Evolutionary conservation across 2,113 vertebrate genomes (phyloP).

Genomic region (Centropristis striata): DNA sequence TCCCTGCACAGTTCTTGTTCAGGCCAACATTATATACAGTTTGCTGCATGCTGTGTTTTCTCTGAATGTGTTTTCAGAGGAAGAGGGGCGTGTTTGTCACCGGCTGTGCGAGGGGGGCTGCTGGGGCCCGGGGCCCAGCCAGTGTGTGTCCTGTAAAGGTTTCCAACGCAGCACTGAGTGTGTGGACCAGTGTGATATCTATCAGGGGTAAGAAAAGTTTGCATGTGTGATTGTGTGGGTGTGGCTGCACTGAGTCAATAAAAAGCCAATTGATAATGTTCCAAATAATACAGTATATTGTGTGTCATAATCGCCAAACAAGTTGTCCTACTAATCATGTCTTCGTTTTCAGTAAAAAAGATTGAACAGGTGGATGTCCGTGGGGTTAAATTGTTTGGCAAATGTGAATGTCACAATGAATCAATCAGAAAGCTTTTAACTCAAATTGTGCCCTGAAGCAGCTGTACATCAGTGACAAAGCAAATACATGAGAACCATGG

Average conservation of each 20-base stretch:
- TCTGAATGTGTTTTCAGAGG: constrained; percentile 60
- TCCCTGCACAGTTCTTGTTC: neutral
- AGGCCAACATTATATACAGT: neutral
- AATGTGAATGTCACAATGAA: neutral
- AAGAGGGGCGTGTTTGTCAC: constrained; percentile 86
- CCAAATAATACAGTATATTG: neutral
- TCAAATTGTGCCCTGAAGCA: constrained; percentile 20
- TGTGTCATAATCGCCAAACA: neutral
- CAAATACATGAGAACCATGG: neutral
- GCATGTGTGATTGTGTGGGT: constrained; percentile 14
- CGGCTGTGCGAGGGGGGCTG: constrained; percentile 89
- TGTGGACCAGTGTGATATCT: constrained; percentile 90
- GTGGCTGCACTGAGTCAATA: constrained; percentile 27
- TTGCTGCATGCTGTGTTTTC: constrained; percentile 2
- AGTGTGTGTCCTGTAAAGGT: constrained; percentile 90
- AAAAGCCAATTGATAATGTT: constrained; percentile 13
- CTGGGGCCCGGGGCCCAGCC: constrained; percentile 93
- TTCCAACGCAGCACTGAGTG: constrained; percentile 92
- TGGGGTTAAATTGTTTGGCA: neutral
- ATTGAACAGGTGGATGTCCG: neutral
- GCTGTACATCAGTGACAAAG: neutral
- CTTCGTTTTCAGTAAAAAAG: neutral
- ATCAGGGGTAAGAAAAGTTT: constrained; percentile 87
- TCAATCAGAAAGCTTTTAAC: constrained; percentile 41
- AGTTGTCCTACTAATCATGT: neutral